Conservation (phyloP, 92 coral and sea anemone genomes). For the Ricordea florida region DNA sequence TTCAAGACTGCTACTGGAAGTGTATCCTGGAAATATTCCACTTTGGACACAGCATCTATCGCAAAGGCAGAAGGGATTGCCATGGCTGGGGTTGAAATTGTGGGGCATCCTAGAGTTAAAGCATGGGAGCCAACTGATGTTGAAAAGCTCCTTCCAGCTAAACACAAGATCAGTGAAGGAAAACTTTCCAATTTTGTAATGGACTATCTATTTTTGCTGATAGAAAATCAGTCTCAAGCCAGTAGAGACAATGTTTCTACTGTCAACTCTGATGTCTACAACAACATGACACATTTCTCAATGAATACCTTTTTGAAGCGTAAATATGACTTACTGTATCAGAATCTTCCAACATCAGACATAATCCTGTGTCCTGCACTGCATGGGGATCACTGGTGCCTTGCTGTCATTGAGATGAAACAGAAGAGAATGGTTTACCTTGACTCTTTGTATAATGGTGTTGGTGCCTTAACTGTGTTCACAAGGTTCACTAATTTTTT, state of each 20-base stretch:
- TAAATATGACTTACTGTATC: constrained; percentile 21
- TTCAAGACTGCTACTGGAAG: constrained; percentile 7
- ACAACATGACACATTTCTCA: constrained; percentile 27
- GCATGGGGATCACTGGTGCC: constrained; percentile 55
- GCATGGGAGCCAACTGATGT: constrained; percentile 36
- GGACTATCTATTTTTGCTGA: constrained; percentile 28
- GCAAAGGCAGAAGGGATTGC: constrained; percentile 24
- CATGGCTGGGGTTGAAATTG: constrained; percentile 20
- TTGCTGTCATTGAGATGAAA: constrained; percentile 16
- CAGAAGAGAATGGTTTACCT: constrained; percentile 60
- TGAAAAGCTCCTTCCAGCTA: constrained; percentile 29
- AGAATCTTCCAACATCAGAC: constrained; percentile 18
- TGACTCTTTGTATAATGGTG: constrained; percentile 43
- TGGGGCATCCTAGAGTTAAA: constrained; percentile 22
- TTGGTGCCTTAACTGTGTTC: constrained; percentile 42
- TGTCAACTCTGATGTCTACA: constrained; percentile 39
- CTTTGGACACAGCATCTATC: constrained; percentile 2
- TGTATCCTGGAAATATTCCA: constrained; percentile 3
- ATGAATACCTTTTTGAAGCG: constrained; percentile 3
- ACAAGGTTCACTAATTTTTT: constrained; percentile 22
- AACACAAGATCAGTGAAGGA: constrained; percentile 14
- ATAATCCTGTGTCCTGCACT: constrained; percentile 38
- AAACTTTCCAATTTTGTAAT: constrained; percentile 45
- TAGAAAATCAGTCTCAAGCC: constrained; percentile 30
- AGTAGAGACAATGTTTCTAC: constrained; percentile 15